Evolutionary conservation across 2,888 invertebrate genomes (phyloP), one percentile per base, ranked within the genome.

Genomic region (Zhuqinia jingwanae): DNA sequence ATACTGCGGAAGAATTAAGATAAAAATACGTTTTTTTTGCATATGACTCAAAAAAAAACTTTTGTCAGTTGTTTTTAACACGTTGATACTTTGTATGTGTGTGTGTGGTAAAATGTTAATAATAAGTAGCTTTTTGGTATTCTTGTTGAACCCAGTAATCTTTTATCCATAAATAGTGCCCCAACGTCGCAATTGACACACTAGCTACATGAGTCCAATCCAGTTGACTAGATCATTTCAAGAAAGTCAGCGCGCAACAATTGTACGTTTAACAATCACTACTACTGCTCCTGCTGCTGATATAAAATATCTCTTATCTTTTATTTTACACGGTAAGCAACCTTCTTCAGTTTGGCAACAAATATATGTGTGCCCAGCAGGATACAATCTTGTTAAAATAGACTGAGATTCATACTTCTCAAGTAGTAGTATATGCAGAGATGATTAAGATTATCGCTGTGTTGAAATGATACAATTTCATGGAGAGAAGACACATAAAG

Each of bases 341-440:
- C 63, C 47, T 45, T 78, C 47, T 25, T 77, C 22, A 56, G 56
- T 50, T 70, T 36, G 42, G 5, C 22, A 70, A 25, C 45, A 36
- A 36, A 36, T n/a, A 47, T 11, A 60, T 63, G 65, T 47, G 13
- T 22, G 47, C 82, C 17, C 82, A 82, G 82, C 82, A 75, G 82
- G 82, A 13, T 11, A 22, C 53, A 82, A 82, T 63, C 83, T 84
- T 76, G 83, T 68, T 77, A 63, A 77, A 63, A 78, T n/a, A 60
- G 58, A 17, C 30, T 27, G 75, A 75, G n/a, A 25, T 36, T 27
- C 53, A 11, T 58, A 17, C 27, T 27, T 56, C 56, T 50, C 70
- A 53, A 27, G 27, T n/a, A 6, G 47, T 25, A 45, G 27, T 76
- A 53, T 1, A 50, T 15, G 36, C 8, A 45, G 10, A 47, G 17